Percentiles rank a stretch among this genome's conserved stretches.
phyloP scores from a whole-genome alignment of 1,140 invertebrate genomes.

The Sitobion miscanthi region DNA sequence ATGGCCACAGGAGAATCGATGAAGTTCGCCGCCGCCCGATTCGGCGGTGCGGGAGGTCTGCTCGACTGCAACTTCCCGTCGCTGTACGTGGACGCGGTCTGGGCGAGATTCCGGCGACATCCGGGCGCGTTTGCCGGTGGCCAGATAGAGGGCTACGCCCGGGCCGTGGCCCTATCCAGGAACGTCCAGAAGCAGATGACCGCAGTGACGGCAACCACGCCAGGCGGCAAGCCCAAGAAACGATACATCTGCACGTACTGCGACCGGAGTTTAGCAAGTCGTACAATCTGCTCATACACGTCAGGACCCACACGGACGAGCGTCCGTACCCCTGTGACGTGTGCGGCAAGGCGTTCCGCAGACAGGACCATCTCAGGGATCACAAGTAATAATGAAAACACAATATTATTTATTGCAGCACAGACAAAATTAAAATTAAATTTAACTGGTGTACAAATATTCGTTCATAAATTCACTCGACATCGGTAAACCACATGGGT shows the following conservation, averaged over 20 bases:
- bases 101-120: slow-evolving; percentile 33
- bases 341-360: slow-evolving; percentile 94
- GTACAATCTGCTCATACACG: slow-evolving; percentile 97
- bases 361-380: slow-evolving; percentile 95
- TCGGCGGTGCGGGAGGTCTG: background rate
- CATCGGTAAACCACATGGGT: too few species aligned
- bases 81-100: slow-evolving; percentile 40
- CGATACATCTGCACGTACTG: slow-evolving; percentile 99
- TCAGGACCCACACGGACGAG: slow-evolving; percentile 96
- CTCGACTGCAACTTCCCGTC: slow-evolving; percentile 13
- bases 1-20: slow-evolving; percentile 41
- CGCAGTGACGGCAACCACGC: slow-evolving; percentile 63
- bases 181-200: slow-evolving; percentile 58
- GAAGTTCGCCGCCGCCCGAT: slow-evolving; percentile 24
- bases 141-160: slow-evolving; percentile 32
- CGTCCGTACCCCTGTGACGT: slow-evolving; percentile 97
- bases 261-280: slow-evolving; percentile 97
- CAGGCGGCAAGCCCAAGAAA: slow-evolving; percentile 88
- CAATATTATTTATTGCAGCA: background rate
- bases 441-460: background rate
- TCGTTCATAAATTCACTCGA: background rate
- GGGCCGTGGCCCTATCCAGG: slow-evolving; percentile 37
- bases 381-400: slow-evolving; percentile 75
- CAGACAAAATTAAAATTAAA: background rate
- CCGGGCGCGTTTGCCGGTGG: background rate